phyloP scores from a whole-genome alignment of 2,113 vertebrate genomes.

The Stigmatopora nigra region DNA sequence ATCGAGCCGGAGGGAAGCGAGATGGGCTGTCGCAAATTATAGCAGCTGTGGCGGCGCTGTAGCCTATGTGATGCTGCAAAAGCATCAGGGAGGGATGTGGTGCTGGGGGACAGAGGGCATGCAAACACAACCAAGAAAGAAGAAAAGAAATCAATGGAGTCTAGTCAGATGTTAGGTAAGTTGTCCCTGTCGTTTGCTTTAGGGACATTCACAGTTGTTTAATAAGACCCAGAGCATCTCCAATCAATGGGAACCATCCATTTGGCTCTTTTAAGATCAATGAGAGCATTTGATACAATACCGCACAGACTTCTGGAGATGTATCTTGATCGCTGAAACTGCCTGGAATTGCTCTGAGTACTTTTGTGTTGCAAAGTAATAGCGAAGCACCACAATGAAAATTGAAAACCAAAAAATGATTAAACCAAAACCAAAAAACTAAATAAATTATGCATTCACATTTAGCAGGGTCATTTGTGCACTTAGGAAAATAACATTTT shows the following conservation, averaged over 20 bases:
- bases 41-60: conserved; percentile 36
- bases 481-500: too few species aligned
- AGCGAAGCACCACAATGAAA: neutral
- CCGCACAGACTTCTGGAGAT: conserved; percentile 50
- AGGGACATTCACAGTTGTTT: conserved; percentile 66
- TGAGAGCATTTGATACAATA: conserved; percentile 57
- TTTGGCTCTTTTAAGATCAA: conserved; percentile 62
- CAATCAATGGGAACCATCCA: conserved; percentile 68
- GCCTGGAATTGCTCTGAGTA: conserved; percentile 16
- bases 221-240: conserved; percentile 68
- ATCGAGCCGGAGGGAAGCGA: conserved; percentile 55
- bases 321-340: conserved; percentile 28
- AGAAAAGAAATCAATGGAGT: conserved; percentile 62
- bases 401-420: neutral
- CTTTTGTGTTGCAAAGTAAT: conserved; percentile 6
- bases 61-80: conserved; percentile 14
- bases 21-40: conserved; percentile 65
- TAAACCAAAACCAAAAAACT: neutral
- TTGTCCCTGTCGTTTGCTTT: conserved; percentile 57
- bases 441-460: too few species aligned
- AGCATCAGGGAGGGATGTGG: conserved; percentile 23
- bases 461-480: too few species aligned
- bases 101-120: conserved; percentile 34
- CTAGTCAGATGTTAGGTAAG: conserved; percentile 65
- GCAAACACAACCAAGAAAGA: conserved; percentile 54